Base-by-base conservation (phyloP, 53 echinoderm and acorn worm genomes). In the Actinopyga echinites region DNA sequence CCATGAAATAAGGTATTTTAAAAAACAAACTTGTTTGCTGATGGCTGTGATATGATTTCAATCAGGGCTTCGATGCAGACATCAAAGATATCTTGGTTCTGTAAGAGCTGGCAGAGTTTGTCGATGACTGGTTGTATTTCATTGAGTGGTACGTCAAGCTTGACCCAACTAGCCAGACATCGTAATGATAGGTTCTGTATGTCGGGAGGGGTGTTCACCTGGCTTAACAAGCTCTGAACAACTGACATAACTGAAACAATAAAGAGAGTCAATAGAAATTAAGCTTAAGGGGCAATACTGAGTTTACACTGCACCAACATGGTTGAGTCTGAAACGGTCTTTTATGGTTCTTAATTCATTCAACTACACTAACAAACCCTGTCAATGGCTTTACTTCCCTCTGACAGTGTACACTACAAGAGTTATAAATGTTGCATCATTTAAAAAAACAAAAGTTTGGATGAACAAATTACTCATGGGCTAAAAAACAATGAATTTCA, bases 131-230 rank as follows among this genome's bases (percentile, higher is more conserved):
- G 84, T 6, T 92, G 89, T 23, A 99, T 83, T 61, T 99, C 99
- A 19, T 33, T 75, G 84, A 99, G 91, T 0, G 99, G 95, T 5
- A 99, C 92, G 24, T 88, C 86, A 12, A 99, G 87, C 83, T 94
- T 92, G 3, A 99, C 95, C 99, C 99, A 99, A 65, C 93, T 93
- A 43, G 99, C 92, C 88, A 99, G 89, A 56, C 99, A 99, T 55
- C 90, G 79, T 45, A 99, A 66, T 26, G 99, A 92, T 28, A 95
- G 95, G 29, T 90, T 92, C 30, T 94, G 89, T 81, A 99, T 95
- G 30, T 89, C 84, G 13, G 80, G 79, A 15, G 99, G 99, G 0
- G 99, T 95, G 36, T 99, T 94, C 11, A 69, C 75, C 56, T 92
- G 90, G 75, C 84, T 89, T 8, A 99, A 64, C 25, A 99, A 80